Evolutionary conservation across 1,140 invertebrate genomes (phyloP).

Genomic region (Nilaparvata lugens): DNA sequence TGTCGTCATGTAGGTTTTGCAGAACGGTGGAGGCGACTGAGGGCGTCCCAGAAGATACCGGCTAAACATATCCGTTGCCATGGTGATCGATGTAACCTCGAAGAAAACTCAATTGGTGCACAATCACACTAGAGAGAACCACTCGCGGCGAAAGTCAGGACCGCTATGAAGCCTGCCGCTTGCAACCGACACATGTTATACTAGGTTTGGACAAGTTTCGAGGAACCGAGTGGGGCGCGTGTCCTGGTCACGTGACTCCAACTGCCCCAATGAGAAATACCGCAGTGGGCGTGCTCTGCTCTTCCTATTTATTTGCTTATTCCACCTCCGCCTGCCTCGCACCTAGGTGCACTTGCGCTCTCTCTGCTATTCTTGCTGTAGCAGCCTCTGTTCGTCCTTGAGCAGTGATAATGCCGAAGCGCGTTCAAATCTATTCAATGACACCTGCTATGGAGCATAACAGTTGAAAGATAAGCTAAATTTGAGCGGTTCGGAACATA

Average conservation of each 20-base stretch:
- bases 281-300: constrained; percentile 31
- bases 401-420: too few relatives aligned
- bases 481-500: too few relatives aligned
- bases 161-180: not conserved
- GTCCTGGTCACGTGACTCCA: constrained; percentile 11
- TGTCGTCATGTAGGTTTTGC: constrained; percentile 3
- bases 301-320: too few relatives aligned
- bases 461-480: too few relatives aligned
- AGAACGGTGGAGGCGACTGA: not conserved
- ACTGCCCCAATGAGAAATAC: constrained; percentile 33
- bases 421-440: too few relatives aligned
- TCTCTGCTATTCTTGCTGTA: too few relatives aligned
- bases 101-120: not conserved
- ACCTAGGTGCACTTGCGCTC: too few relatives aligned
- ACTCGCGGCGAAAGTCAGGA: not conserved
- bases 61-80: not conserved
- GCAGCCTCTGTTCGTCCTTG: too few relatives aligned
- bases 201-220: not conserved
- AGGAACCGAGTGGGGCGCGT: not conserved
- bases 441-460: too few relatives aligned
- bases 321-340: too few relatives aligned
- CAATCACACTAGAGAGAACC: constrained; percentile 3
- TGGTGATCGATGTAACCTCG: not conserved
- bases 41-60: not conserved
- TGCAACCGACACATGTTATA: constrained; percentile 3